Base-by-base conservation (phyloP, 2,888 invertebrate species). In the Drosophila diplacantha region DNA sequence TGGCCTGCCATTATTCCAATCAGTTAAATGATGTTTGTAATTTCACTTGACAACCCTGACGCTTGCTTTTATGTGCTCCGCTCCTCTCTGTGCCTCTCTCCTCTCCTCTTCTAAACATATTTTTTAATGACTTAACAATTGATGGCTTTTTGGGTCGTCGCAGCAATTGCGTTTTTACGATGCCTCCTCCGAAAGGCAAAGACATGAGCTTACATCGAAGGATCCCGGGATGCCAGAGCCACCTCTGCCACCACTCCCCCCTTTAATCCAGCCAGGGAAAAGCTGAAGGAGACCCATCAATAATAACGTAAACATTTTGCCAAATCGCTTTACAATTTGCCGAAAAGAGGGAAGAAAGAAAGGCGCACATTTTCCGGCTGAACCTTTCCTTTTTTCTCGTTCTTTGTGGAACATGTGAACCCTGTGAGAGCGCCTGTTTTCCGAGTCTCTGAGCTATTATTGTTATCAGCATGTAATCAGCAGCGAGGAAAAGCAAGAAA, bases 91-190 rank as follows among this genome's bases (percentile, higher is more conserved):
- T n/a, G 8, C 20, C 8, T 2, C 26, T n/a, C 11, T 20, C 38
- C 24, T 12, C 26, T 4, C 8, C 8, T n/a, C 20, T n/a, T n/a
- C 37, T 37, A 22, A 35, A 16, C 57, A 69, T 60, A 54, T 58
- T 67, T 76, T 74, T 81, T 67, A 69, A 73, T 75, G 75, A 61
- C 53, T 62, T 60, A 71, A 70, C 73, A 75, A 76, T 81, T 78
- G 79, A 69, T 81, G 76, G 81, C 70, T 68, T 60, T 67, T 80
- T 67, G 37, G 59, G 64, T 64, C 29, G 47, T 60, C 59, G 62
- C 62, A 76, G 79, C 74, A 79, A 79, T 77, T 81, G 77, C 63
- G 65, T 79, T 72, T 79, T 75, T 81, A 73, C 76, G 61, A 76
- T 68, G 68, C 57, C 55, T 31, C 50, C 29, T 44, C 18, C 18